These are phyloP conservation scores for Rhamnusium bicolor DNA, from an alignment of 2,888 invertebrate species.

Conservation along the genomic window DNA sequence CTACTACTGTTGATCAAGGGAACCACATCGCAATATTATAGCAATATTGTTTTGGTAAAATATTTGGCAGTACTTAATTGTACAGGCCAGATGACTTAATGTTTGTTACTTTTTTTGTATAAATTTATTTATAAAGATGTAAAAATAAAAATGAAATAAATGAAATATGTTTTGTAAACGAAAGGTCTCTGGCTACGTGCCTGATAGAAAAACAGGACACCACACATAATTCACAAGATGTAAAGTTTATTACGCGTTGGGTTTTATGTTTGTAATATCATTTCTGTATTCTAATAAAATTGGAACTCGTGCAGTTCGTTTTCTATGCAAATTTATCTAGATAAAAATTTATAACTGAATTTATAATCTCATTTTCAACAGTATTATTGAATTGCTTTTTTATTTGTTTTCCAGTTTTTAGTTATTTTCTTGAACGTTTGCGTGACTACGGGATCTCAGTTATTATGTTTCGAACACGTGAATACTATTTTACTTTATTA, in stretches of 20 bases:
- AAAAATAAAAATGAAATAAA: too few relatives aligned
- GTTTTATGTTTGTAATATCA: slow-evolving; percentile 51
- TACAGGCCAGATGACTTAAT: too few relatives aligned
- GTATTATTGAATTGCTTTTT: slow-evolving; percentile 48
- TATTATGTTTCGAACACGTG: slow-evolving; percentile 37
- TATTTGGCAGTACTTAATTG: too few relatives aligned
- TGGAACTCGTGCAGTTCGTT: slow-evolving; percentile 52
- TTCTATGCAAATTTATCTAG: slow-evolving; percentile 53
- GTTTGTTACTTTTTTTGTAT: too few relatives aligned
- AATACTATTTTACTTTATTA: slow-evolving; percentile 36
- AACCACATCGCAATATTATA: too few relatives aligned
- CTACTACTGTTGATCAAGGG: too few relatives aligned
- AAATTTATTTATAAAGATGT: too few relatives aligned
- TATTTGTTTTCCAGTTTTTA: slow-evolving; percentile 40
- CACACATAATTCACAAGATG: slow-evolving; percentile 48
- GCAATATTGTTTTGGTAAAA: too few relatives aligned
- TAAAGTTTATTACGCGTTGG: slow-evolving; percentile 50
- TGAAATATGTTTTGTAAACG: neutral
- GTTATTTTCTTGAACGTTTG: slow-evolving; percentile 36
- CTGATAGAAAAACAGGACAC: slow-evolving; percentile 21
- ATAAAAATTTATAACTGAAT: slow-evolving; percentile 57
- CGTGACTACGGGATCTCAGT: slow-evolving; percentile 33
- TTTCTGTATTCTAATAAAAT: slow-evolving; percentile 51
- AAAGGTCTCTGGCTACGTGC: slow-evolving; percentile 19
- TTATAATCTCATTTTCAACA: slow-evolving; percentile 51